phyloP scores from a whole-genome alignment of 2,113 vertebrate species.

The Malurus cyaneus region DNA sequence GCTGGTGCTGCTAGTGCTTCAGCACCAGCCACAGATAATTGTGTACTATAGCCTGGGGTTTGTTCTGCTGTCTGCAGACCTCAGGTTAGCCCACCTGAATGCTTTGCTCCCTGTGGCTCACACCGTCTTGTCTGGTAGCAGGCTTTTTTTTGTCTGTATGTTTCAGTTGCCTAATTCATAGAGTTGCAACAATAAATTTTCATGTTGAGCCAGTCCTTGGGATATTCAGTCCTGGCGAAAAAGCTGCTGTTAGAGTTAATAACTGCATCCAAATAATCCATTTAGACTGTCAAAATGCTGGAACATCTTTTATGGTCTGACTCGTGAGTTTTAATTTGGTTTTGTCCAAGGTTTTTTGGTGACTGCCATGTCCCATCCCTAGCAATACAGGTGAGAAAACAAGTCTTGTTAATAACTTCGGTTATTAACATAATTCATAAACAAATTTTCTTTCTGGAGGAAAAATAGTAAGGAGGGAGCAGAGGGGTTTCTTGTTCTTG shows the following conservation, averaged over 20 bases:
- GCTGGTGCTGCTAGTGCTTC: not conserved
- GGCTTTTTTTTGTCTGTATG: rapidly evolving
- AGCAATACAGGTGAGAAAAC: not conserved
- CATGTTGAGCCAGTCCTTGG: not conserved
- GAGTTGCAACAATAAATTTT: not conserved
- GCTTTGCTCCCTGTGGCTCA: rapidly evolving
- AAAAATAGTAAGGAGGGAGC: not conserved
- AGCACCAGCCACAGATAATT: not conserved
- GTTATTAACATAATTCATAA: not conserved
- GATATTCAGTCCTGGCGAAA: not conserved
- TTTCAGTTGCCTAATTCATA: not conserved
- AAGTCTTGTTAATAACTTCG: not conserved
- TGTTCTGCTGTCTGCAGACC: not conserved
- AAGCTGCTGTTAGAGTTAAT: not conserved
- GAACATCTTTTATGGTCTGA: not conserved
- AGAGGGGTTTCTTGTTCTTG: not conserved
- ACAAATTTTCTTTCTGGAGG: not conserved
- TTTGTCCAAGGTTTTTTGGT: not conserved
- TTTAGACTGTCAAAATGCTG: not conserved
- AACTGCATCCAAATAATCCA: not conserved
- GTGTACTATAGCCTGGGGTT: rapidly evolving
- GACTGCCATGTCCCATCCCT: not conserved
- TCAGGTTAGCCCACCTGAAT: rapidly evolving
- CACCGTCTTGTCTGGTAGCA: not conserved
- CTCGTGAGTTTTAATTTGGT: not conserved